Conservation (phyloP, 2,888 invertebrate species). For the Ypsolopha scabrella region DNA sequence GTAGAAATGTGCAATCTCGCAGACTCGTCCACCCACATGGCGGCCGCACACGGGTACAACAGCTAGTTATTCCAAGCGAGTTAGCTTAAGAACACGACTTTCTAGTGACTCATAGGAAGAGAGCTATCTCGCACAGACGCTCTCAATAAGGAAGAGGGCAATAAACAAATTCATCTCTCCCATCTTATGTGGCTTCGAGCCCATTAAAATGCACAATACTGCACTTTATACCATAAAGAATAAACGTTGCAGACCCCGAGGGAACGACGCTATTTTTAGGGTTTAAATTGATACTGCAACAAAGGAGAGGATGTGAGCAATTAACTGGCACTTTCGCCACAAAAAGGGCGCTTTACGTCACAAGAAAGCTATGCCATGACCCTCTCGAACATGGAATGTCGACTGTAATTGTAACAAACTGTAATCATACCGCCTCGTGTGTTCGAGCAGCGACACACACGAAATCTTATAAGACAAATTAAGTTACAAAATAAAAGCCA, state of each 20-base stretch:
- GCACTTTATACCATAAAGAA: conserved; percentile 55
- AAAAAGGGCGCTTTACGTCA: conserved; percentile 27
- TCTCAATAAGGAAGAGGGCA: conserved; percentile 70
- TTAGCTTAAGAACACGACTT: conserved; percentile 62
- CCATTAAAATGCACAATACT: conserved; percentile 68
- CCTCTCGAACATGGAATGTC: background rate
- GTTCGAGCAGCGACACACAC: background rate
- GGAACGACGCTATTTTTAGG: conserved; percentile 60
- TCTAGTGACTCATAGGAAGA: conserved; percentile 70
- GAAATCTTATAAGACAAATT: conserved; percentile 38
- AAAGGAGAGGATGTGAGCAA: conserved; percentile 64
- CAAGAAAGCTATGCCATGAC: background rate
- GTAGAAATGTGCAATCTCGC: conserved; percentile 11
- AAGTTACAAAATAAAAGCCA: conserved; percentile 36
- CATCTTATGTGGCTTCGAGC: conserved; percentile 61
- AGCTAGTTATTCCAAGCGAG: conserved; percentile 51
- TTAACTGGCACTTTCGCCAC: conserved; percentile 57
- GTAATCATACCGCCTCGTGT: background rate
- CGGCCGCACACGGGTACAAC: conserved; percentile 26
- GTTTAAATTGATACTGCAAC: conserved; percentile 61
- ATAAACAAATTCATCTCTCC: conserved; percentile 70
- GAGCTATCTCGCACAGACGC: conserved; percentile 65
- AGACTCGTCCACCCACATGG: conserved; percentile 36
- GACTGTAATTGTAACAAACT: background rate
- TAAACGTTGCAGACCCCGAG: conserved; percentile 34